Base-by-base conservation (phyloP, 2,888 invertebrate species). In the Unio pictorum region DNA sequence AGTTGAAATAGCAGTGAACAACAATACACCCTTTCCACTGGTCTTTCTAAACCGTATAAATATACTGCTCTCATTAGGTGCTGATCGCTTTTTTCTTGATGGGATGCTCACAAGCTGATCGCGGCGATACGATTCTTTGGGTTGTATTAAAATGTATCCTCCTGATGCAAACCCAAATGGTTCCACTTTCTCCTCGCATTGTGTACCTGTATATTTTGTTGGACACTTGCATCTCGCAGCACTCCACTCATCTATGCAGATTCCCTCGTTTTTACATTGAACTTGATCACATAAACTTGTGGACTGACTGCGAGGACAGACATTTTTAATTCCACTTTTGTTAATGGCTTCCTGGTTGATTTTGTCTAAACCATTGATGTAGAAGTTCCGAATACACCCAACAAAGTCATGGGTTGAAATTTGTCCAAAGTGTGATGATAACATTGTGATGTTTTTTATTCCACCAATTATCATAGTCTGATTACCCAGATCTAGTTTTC, bases 341-440 rank as follows among this genome's bases (percentile, higher is more conserved):
- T 93, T 91, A 3, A 63, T 55, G 17, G 60, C 60, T 23, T 66
- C 68, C 17, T 58, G 62, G 60, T 67, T 59, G 59, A 84, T 72
- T n/a, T 86, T 73, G 69, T 86, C 81, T 11, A 72, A 68, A 60
- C 96, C 97, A 86, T 98, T 97, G 67, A 98, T 93, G 0, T 95
- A 93, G 3, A 97, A 94, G 80, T 96, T 96, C 86, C 97, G 96
- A 79, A 98, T 93, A 87, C 98, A 98, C 7, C 98, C 98, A 23
- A 97, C 94, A 73, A 98, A 94, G 88, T 98, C 97, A 87, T 97
- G 97, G 0, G 96, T 94, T 84, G 94, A 94, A 58, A 98, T 93
- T 90, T 97, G 97, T 0, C 96, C 96, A 0, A 95, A 95, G 61
- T 96, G 93, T 88, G 96, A 96, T 88, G 96, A 96, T 45, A 97